Conservation (phyloP, 2,888 invertebrate species). For the Pegoplata infirma region DNA sequence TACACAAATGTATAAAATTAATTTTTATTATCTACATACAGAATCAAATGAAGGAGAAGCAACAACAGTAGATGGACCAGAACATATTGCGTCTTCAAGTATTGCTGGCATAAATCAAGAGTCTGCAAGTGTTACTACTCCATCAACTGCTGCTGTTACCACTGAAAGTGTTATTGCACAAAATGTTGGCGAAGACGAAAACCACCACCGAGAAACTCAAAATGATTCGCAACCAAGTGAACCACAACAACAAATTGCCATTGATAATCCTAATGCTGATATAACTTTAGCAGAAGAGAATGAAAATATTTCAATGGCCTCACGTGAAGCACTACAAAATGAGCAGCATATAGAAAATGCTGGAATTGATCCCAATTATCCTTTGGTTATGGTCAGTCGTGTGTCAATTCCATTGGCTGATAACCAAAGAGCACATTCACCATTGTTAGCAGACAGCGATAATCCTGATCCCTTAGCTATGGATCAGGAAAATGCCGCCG, state of each 20-base stretch:
- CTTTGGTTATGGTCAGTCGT: conserved; percentile 46
- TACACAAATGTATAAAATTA: neutral
- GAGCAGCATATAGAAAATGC: conserved; percentile 60
- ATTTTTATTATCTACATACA: conserved; percentile 1
- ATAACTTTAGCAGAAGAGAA: conserved; percentile 6
- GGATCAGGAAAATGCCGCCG: conserved; percentile 34
- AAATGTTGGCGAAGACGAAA: neutral
- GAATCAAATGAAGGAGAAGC: neutral
- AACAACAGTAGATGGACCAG: neutral
- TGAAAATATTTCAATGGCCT: neutral
- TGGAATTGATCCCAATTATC: conserved; percentile 56
- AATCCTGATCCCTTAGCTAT: conserved; percentile 11
- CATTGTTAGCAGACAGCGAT: no score
- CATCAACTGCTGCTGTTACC: neutral
- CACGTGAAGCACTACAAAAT: conserved; percentile 39
- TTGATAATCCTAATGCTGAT: no score
- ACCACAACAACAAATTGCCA: neutral
- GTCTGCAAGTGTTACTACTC: neutral
- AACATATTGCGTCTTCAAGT: conserved; percentile 46
- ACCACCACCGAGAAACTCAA: neutral
- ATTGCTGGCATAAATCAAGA: neutral
- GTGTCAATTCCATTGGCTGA: conserved; percentile 44
- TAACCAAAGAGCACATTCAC: conserved; percentile 10
- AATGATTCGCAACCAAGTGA: neutral
- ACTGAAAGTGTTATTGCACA: conserved; percentile 6